Percentiles rank a stretch among this genome's conserved stretches.
These are phyloP conservation scores for Drosophila oshimai DNA, from an alignment of 1,140 invertebrate species.

Conservation along the genomic window DNA sequence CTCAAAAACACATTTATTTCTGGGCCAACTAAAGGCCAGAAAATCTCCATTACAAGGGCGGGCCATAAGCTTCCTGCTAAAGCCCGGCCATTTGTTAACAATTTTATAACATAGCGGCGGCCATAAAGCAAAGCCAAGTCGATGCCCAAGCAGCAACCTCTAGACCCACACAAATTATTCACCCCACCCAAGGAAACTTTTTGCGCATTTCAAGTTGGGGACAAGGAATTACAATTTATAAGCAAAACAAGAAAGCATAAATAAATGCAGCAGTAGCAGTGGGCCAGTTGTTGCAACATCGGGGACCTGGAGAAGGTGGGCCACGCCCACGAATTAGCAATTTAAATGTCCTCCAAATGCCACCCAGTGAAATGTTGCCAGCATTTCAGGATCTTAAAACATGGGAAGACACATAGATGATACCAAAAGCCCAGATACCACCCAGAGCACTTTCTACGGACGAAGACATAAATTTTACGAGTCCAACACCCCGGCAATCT, in stretches of 20 bases:
- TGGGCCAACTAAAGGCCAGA: slow-evolving; percentile 14
- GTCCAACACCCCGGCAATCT: slow-evolving; percentile 19
- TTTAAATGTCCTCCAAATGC: slow-evolving; percentile 37
- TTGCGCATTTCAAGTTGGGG: slow-evolving; percentile 46
- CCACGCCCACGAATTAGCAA: slow-evolving; percentile 49
- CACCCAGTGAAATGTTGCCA: slow-evolving; percentile 11
- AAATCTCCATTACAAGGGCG: slow-evolving; percentile 30
- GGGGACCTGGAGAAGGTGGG: background rate
- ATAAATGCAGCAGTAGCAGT: slow-evolving; percentile 39
- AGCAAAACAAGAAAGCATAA: slow-evolving; percentile 50
- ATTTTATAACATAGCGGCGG: slow-evolving; percentile 27
- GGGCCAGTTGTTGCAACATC: slow-evolving; percentile 20
- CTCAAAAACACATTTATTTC: slow-evolving; percentile 20
- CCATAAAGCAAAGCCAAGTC: slow-evolving; percentile 26
- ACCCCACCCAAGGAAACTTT: slow-evolving; percentile 37
- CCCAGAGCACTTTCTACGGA: slow-evolving; percentile 45
- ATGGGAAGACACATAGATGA: background rate
- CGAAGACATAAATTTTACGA: slow-evolving; percentile 14
- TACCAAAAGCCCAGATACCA: background rate
- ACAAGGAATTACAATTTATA: slow-evolving; percentile 54
- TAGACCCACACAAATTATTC: slow-evolving; percentile 30
- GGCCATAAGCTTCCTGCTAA: slow-evolving; percentile 22
- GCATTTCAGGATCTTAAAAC: slow-evolving; percentile 1
- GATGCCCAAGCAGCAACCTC: slow-evolving; percentile 13
- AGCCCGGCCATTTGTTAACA: slow-evolving; percentile 31